Conservation (phyloP, 2,888 invertebrate genomes). For the Morpho achilles region DNA sequence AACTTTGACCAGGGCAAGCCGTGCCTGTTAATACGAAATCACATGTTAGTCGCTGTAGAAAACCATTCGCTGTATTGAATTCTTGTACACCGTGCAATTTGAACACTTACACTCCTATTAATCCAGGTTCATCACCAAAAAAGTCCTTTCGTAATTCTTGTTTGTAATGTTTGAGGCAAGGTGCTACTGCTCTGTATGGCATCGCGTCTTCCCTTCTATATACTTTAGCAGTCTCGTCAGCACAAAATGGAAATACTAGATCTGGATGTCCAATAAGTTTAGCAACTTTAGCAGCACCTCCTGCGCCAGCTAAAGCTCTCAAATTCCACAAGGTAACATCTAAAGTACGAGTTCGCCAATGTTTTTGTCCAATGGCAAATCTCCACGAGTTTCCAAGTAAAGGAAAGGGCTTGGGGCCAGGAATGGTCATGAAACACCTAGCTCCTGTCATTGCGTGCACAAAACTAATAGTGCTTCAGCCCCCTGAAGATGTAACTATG, state of each 20-base stretch:
- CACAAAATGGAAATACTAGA: constrained; percentile 85
- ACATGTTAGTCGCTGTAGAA: background rate
- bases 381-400: constrained; percentile 89
- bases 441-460: constrained; percentile 59
- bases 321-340: constrained; percentile 71
- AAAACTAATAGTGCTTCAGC: constrained; percentile 54
- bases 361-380: constrained; percentile 80
- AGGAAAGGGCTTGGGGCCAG: constrained; percentile 86
- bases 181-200: constrained; percentile 86
- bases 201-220: constrained; percentile 84
- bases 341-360: constrained; percentile 76
- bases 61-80: background rate
- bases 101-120: constrained; percentile 85
- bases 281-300: constrained; percentile 81
- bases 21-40: constrained; percentile 77
- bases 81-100: background rate
- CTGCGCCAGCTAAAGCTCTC: constrained; percentile 63
- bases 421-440: constrained; percentile 82
- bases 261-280: constrained; percentile 88
- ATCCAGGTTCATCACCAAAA: constrained; percentile 84
- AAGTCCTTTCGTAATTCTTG: constrained; percentile 83
- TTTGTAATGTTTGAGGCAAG: constrained; percentile 85
- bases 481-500: constrained; percentile 42
- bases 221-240: constrained; percentile 84
- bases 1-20: constrained; percentile 93